These are phyloP conservation scores for Glossosoma conforme DNA, from an alignment of 1,140 invertebrate species.

Conservation along the genomic window DNA sequence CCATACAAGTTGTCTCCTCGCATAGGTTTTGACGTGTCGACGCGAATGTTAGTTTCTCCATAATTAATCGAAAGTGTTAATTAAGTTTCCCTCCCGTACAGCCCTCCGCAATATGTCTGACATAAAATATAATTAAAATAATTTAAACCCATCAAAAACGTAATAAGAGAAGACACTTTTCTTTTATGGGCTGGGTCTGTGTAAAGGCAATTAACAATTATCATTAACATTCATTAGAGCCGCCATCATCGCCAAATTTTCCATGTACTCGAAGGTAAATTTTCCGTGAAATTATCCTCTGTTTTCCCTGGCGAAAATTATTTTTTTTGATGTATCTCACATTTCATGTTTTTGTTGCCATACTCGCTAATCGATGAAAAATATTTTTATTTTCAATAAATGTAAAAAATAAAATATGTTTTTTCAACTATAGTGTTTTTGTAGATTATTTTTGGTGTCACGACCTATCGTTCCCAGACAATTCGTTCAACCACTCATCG, in stretches of 20 bases:
- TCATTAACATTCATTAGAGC: conserved; percentile 30
- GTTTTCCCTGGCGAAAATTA: too few species aligned
- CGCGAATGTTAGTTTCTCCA: conserved; percentile 2
- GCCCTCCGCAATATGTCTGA: conserved; percentile 1
- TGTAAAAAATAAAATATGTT: too few species aligned
- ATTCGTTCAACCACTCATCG: too few species aligned
- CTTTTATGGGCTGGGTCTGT: conserved; percentile 23
- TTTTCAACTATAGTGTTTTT: too few species aligned
- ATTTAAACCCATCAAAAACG: conserved; percentile 28
- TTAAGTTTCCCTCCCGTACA: conserved; percentile 13
- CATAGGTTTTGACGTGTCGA: background rate
- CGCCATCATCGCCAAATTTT: too few species aligned
- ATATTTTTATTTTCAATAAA: too few species aligned
- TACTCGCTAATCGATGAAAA: too few species aligned
- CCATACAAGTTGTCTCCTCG: background rate
- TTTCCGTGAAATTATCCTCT: too few species aligned
- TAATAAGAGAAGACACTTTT: conserved; percentile 27
- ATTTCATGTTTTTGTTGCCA: too few species aligned
- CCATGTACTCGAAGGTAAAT: background rate
- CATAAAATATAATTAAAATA: conserved; percentile 26
- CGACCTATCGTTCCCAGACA: too few species aligned
- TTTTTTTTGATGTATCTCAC: too few species aligned
- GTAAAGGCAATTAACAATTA: conserved; percentile 28
- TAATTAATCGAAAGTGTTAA: conserved; percentile 27
- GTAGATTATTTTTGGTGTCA: too few species aligned